Evolutionary conservation across 2,797 vertebrate genomes (phyloP).

Genomic region (Prunella strophiata): DNA sequence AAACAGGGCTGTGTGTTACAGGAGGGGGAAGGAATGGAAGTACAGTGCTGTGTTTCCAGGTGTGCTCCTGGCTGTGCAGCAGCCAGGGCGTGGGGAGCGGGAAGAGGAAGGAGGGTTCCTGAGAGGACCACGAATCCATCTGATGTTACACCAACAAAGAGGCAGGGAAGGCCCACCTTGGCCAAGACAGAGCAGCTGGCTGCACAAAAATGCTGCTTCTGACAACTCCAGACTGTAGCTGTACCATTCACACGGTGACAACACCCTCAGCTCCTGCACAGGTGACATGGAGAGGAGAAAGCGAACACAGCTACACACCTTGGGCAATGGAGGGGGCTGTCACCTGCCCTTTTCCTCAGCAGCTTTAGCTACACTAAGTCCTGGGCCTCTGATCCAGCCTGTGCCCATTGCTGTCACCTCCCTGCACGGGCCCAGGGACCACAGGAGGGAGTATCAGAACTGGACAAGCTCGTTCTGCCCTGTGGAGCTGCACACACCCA

Average conservation of each 20-base stretch:
- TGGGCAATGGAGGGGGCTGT: neutral
- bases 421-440: neutral
- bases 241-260: neutral
- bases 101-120: constrained; percentile 34
- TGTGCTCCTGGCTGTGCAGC: neutral
- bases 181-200: neutral
- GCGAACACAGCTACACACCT: neutral
- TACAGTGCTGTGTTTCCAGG: neutral
- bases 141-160: neutral
- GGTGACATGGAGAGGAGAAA: neutral
- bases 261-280: neutral
- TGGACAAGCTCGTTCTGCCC: neutral
- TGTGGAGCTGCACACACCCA: neutral
- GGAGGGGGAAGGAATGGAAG: neutral
- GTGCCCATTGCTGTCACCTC: neutral
- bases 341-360: neutral
- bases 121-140: constrained; percentile 29
- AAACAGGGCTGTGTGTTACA: neutral
- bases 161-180: neutral
- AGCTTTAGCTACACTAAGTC: neutral
- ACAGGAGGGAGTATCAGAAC: neutral
- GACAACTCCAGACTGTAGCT: neutral
- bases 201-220: neutral
- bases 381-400: neutral
- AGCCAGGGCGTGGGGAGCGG: neutral